Percentiles rank a stretch among this genome's conserved stretches.
These are phyloP conservation scores for Scrobipalpa atriplicella DNA, from an alignment of 2,888 invertebrate species.

Conservation along the genomic window DNA sequence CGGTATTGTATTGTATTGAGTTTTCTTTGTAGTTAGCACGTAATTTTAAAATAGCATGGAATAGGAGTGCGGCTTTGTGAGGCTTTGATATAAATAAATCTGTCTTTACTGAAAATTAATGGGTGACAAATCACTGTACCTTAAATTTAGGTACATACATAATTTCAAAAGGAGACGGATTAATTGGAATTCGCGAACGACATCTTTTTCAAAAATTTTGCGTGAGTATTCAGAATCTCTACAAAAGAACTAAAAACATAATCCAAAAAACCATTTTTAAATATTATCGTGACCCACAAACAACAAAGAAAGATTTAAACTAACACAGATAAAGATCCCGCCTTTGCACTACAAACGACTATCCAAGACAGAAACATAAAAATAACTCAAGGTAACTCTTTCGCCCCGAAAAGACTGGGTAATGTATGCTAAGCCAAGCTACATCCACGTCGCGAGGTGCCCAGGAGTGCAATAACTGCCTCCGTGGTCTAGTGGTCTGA, in stretches of 20 bases:
- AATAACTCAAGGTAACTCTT: constrained; percentile 19
- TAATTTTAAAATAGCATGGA: too few species aligned
- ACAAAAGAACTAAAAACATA: neutral
- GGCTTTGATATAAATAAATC: too few species aligned
- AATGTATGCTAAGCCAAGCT: constrained; percentile 18
- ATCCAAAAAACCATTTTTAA: neutral
- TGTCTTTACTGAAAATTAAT: too few species aligned
- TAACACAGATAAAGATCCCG: neutral
- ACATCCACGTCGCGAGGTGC: constrained; percentile 42
- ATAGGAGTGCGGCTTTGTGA: too few species aligned
- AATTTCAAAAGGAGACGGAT: too few species aligned
- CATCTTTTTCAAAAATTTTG: neutral
- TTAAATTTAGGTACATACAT: too few species aligned
- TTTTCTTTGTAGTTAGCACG: neutral
- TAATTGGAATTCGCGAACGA: too few species aligned
- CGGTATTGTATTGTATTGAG: constrained; percentile 1
- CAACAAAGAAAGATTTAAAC: constrained; percentile 10
- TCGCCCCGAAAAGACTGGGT: constrained; percentile 16
- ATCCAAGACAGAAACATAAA: constrained; percentile 18
- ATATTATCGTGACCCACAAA: neutral
- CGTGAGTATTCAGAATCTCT: too few species aligned
- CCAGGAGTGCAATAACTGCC: neutral
- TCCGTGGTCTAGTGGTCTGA: too few species aligned
- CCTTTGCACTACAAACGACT: constrained; percentile 14
- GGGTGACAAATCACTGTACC: too few species aligned